Evolutionary conservation across 2,888 invertebrate genomes (phyloP), one percentile per base, ranked within the genome.

Genomic region (Hirtodrosophila alboralis): DNA sequence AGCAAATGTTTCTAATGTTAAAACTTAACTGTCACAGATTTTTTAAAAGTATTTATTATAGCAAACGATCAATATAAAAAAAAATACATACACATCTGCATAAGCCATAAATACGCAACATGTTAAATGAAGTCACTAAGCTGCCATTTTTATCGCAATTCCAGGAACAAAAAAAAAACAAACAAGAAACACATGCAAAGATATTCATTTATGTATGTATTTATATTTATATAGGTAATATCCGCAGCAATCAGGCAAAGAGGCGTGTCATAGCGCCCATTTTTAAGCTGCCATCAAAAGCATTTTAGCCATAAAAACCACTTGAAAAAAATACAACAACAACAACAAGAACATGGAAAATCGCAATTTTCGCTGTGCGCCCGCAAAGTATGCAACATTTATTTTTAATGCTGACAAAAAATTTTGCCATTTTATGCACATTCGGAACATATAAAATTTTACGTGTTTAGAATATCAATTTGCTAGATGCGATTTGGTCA

Each of bases 391-490:
- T 79, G 76, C 74, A 77, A 68, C 78, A 78, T 78, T 77, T 78
- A 78, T 80, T 73, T 78, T 80, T 80, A 79, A 76, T 78, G 79
- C 53, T 38, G 27, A 40, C 49, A 52, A 48, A 56, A 23, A 30
- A 9, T 1, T 36, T 53, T 47, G 10, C 33, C 33, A 18, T 68
- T 70, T 67, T 70, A 59, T 73, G 69, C 73, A 73, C 59, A 69
- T 73, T 37, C 49, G 67, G 53, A 27, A 64, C 33, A 60, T 73
- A 75, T 74, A 79, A 31, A 80, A 66, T 79, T 81, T 78, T 74
- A 79, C 79, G 81, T 81, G 81, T 23, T 81, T 79, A 79, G 79
- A 79, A 79, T 79, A 81, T 79, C 81, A 79, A 81, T 81, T 81
- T 81, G 59, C 58, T 56, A 71, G 61, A 79, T 79, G 81, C 79